A percentile compares a stretch with the other conserved stretches of the same genome.
These are phyloP conservation scores for Glandiceps talaboti DNA, from an alignment of 53 echinoderm and acorn worm genomes.

Conservation along the genomic window DNA sequence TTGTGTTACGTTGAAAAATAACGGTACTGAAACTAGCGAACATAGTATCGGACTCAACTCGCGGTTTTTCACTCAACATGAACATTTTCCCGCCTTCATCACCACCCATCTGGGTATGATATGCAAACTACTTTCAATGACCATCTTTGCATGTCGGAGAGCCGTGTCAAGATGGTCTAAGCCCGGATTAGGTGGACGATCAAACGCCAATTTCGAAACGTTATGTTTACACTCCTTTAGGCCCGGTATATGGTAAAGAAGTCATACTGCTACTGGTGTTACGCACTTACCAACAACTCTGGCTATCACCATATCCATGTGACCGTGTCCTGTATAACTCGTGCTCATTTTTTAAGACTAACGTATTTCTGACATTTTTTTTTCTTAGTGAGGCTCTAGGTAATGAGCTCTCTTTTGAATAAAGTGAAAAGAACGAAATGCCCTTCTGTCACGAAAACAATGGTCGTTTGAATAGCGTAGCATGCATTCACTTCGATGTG, in stretches of 20 bases:
- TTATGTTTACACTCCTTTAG: not conserved
- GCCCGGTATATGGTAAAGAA: not conserved
- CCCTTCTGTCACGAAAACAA: not conserved
- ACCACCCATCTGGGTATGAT: not conserved
- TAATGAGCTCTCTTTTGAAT: not conserved
- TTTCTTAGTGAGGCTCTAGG: too few species aligned
- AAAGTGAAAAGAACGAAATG: not conserved
- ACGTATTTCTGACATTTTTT: too few species aligned
- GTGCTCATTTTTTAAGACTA: too few species aligned
- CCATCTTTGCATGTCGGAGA: not conserved
- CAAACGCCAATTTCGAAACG: not conserved
- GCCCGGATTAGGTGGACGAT: not conserved
- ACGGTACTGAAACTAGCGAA: too few species aligned
- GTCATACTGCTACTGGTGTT: not conserved
- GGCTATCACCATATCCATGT: too few species aligned
- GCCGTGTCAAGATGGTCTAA: not conserved
- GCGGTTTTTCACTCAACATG: too few species aligned
- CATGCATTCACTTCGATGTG: not conserved
- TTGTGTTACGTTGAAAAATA: too few species aligned
- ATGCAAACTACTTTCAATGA: not conserved
- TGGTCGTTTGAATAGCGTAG: not conserved
- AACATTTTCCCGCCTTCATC: too few species aligned
- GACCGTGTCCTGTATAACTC: too few species aligned
- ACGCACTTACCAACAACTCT: not conserved
- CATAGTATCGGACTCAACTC: too few species aligned